Evolutionary conservation across 37 sponge, comb jelly and placozoan genomes (phyloP), one percentile per base, ranked within the genome.

Genomic region (Spongia lamella): DNA sequence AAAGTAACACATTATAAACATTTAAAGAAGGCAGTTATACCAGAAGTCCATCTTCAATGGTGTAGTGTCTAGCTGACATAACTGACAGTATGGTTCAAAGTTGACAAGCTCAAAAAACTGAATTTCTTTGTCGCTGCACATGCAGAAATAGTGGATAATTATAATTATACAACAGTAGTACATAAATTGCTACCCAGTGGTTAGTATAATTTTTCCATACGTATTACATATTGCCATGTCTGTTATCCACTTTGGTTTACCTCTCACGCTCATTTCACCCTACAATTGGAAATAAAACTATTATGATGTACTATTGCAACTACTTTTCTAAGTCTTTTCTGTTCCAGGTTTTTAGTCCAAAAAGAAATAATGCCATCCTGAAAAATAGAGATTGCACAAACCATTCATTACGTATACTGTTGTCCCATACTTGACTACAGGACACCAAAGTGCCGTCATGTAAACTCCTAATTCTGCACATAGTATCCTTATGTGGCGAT

Each of bases 21-120:
- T 19, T 52, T 19, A 52, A 52, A 52, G 15, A 17, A 56, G 25
- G 25, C 5, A 71, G 58, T 22, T 70, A 35, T 11, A 89, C 97
- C 97, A 96, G 66, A 89, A 96, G 70, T 75, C 64, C 29, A 90
- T 27, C 55, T 84, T 92, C 27, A 96, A 79, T 24, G 97, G 93
- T 22, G 90, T 78, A 24, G 73, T 59, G 25, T 92, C 93, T 35
- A 96, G 72, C 20, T 86, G 76, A 25, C 85, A 75, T 16, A 96
- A 51, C 74, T 96, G 97, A 43, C 97, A 96, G 68, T 96, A 90
- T 24, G 97, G 97, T 56, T 96, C 97, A 63, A 96, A 96, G 66
- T 86, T 96, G 30, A 76, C 61, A 77, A 92, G 38, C 53, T 96
- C 97, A 77, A 76, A 93, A 56, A 96, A 92, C 75, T 93, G 97